Evolutionary conservation across 2,797 vertebrate species (phyloP), one percentile per base, ranked within the genome.

Genomic region (Myiotriccus ornatus): DNA sequence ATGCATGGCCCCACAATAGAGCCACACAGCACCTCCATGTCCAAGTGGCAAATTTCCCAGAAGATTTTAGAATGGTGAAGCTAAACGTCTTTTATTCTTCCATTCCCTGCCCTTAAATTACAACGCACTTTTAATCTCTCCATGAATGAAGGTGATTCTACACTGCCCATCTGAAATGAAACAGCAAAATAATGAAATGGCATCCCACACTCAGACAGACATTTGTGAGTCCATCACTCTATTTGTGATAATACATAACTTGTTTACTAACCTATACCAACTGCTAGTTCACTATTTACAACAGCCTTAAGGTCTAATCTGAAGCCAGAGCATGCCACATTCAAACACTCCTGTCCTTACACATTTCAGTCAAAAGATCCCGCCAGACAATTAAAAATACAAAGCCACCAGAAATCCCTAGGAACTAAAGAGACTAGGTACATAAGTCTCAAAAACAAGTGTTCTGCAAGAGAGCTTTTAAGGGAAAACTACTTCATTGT

Each of bases 1-100:
- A 14, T 1, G n/a, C 30, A 6, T 2, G 9, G 23, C n/a, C 24
- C 7, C 5, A 53, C 6, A 10, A 9, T 24, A 43, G 1, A 11
- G 71, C 12, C 52, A 70, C 16, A 34, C 1, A 37, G 35, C 27
- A 50, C 16, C 27, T 55, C 53, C 24, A 70, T 32, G 83, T 2
- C 4, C 5, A 7, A 15, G 15, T 3, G 3, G 18, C 15, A 86
- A 28, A 28, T 24, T 35, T 77, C 60, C 17, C 43, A 27, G 4
- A 46, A 64, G 20, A 64, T n/a, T 32, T 44, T 39, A 84, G 7
- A 67, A 62, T 17, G 2, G 65, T 2, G 18, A 82, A 90, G 32
- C 10, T 39, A 68, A 59, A 49, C 21, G 14, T 14, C 50, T 62
- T 57, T 27, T 76, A 7, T 32, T 91, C 28, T 85, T 76, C 32